Percentiles rank a stretch among this genome's conserved stretches.
These are phyloP conservation scores for Probaryconus sp. DNA, from an alignment of 1,140 invertebrate genomes.

Conservation along the genomic window DNA sequence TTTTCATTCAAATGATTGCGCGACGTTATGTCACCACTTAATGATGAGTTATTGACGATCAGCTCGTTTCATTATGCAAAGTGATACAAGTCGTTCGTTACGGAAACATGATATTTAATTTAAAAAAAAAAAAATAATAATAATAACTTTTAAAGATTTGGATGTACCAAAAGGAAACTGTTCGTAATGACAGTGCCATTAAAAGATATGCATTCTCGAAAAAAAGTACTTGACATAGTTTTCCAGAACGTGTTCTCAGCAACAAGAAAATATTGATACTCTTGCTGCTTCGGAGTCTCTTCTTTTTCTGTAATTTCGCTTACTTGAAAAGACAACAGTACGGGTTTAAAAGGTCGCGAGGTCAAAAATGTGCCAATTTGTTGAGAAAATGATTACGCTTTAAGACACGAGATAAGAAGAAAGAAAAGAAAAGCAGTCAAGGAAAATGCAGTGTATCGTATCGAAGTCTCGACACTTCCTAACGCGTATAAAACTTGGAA, in stretches of 20 bases:
- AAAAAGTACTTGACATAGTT: no score
- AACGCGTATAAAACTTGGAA: conserved; percentile 22
- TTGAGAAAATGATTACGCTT: conserved; percentile 28
- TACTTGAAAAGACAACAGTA: not conserved
- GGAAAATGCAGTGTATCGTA: conserved; percentile 24
- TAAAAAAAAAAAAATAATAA: no score
- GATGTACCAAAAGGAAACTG: no score
- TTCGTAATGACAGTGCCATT: no score
- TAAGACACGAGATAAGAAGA: conserved; percentile 27
- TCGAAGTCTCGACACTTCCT: conserved; percentile 33
- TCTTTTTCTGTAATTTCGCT: not conserved
- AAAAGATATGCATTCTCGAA: no score
- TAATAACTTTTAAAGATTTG: no score
- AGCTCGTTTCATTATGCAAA: no score
- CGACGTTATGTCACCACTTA: no score
- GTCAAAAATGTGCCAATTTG: conserved; percentile 24
- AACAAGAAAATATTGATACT: no score
- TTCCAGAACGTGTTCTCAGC: no score
- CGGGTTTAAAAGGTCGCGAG: not conserved
- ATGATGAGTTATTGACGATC: conserved; percentile 5
- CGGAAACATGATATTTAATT: no score
- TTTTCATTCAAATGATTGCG: conserved; percentile 27
- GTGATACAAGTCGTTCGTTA: no score
- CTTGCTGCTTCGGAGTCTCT: not conserved
- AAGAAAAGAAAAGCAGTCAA: conserved; percentile 36